Evolutionary conservation across 2,113 vertebrate species (phyloP).

Genomic region (Callipepla squamata): DNA sequence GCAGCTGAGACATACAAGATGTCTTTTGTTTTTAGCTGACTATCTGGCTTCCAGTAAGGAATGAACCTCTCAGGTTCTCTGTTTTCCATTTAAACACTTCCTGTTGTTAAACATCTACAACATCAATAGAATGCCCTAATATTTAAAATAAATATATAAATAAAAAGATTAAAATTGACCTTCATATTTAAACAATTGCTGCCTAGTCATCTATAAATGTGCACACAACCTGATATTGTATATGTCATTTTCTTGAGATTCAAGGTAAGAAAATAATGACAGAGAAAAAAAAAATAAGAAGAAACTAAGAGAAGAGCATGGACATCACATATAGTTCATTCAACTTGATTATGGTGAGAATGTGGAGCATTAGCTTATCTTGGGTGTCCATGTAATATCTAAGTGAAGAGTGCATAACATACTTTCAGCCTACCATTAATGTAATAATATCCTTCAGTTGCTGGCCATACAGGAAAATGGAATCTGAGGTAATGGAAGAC

Average conservation of each 20-base stretch:
- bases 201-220: background rate
- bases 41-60: background rate
- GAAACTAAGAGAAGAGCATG: background rate
- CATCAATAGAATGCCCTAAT: background rate
- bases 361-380: background rate
- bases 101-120: background rate
- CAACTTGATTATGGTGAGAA: background rate
- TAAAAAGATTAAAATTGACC: background rate
- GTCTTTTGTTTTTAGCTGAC: background rate
- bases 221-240: background rate
- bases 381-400: background rate
- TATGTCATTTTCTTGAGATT: background rate
- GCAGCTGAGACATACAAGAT: rapidly evolving
- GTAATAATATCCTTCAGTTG: background rate
- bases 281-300: background rate
- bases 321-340: background rate
- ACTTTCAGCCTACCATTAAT: background rate
- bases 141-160: too few relatives aligned
- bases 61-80: background rate
- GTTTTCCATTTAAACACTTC: background rate
- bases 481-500: background rate
- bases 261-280: background rate
- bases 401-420: background rate
- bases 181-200: background rate
- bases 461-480: background rate